A percentile compares a stretch with the other conserved stretches of the same genome.
Evolutionary conservation across 2,113 vertebrate genomes (phyloP).

Genomic region (Ptyas mucosa): DNA sequence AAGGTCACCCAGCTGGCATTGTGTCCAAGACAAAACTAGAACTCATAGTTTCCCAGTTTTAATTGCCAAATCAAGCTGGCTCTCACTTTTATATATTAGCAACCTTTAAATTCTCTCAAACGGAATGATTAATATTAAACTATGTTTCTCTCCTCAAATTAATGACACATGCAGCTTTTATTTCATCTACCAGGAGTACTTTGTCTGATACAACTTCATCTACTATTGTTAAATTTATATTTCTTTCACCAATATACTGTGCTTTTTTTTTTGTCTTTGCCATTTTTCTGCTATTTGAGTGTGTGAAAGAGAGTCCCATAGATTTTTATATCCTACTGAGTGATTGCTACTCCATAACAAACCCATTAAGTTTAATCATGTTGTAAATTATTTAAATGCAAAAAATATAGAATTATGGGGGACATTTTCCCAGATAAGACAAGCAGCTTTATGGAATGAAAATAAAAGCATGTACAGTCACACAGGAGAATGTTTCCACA

Average conservation of each 20-base stretch:
- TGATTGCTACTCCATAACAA: neutral
- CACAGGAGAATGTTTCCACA: neutral
- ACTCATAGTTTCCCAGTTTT: neutral
- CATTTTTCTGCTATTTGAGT: neutral
- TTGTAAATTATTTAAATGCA: conserved; percentile 12
- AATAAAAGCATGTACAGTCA: neutral
- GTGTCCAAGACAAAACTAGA: neutral
- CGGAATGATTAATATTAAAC: neutral
- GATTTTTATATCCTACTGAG: neutral
- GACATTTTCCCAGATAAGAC: neutral
- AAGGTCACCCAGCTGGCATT: neutral
- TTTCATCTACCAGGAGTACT: neutral
- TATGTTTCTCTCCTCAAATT: neutral
- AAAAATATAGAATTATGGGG: neutral
- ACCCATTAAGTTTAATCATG: neutral
- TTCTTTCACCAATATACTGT: neutral
- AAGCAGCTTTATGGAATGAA: neutral
- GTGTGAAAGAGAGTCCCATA: neutral
- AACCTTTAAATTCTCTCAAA: neutral
- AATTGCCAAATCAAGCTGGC: neutral
- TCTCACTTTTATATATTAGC: neutral
- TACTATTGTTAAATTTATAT: neutral
- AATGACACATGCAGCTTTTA: neutral
- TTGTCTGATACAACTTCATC: neutral
- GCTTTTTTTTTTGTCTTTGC: neutral